These are phyloP conservation scores for Miniopterus natalensis DNA, from an alignment of 2,113 vertebrate genomes.

Conservation along the genomic window DNA sequence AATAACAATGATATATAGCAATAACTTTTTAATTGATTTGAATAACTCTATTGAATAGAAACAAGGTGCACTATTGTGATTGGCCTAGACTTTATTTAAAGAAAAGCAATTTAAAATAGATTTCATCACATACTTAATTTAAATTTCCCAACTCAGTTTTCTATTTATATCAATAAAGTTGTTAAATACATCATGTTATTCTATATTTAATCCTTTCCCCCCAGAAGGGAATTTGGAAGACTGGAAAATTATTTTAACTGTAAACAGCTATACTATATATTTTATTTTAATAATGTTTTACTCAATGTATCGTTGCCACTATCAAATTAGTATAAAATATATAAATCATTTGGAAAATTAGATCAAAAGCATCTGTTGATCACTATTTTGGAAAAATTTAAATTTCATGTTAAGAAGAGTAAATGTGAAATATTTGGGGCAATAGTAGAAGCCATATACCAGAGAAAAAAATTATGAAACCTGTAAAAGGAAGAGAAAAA, in stretches of 20 bases:
- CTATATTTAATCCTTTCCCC: conserved; percentile 56
- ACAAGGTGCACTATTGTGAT: conserved; percentile 33
- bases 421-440: conserved; percentile 59
- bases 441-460: conserved; percentile 16
- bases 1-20: conserved; percentile 80
- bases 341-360: conserved; percentile 54
- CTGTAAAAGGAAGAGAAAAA: neutral
- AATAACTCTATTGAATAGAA: conserved; percentile 57
- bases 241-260: conserved; percentile 59
- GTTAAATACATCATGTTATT: conserved; percentile 17
- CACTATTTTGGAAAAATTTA: conserved; percentile 39
- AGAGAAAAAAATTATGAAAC: conserved; percentile 52
- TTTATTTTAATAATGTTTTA: conserved; percentile 64
- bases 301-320: neutral
- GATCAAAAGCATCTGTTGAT: conserved; percentile 52
- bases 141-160: conserved; percentile 36
- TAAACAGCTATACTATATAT: neutral
- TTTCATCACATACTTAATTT: conserved; percentile 46
- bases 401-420: conserved; percentile 62
- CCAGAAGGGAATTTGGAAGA: conserved; percentile 57
- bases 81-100: neutral
- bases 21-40: conserved; percentile 78
- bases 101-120: conserved; percentile 69
- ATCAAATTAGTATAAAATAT: conserved; percentile 58
- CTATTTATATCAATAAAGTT: conserved; percentile 51